A percentile compares a stretch with the other conserved stretches of the same genome.
These are phyloP conservation scores for Biston stratarius DNA, from an alignment of 2,888 invertebrate genomes.

Conservation along the genomic window DNA sequence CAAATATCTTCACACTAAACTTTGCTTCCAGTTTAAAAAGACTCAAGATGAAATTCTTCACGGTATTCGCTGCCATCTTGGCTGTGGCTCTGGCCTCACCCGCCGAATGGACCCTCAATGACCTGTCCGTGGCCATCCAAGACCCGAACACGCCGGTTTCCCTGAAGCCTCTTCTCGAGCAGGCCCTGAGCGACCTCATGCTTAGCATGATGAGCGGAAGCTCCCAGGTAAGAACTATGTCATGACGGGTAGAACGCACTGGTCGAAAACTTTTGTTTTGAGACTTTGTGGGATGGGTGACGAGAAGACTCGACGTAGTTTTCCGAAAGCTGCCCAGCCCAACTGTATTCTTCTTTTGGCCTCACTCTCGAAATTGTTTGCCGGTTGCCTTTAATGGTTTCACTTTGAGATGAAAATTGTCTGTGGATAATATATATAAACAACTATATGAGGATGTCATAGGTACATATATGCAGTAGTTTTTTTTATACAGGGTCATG, in stretches of 20 bases:
- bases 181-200: slow-evolving; percentile 63
- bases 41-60: slow-evolving; percentile 69
- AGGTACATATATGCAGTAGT: too few relatives aligned
- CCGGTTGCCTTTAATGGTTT: too few relatives aligned
- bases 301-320: too few relatives aligned
- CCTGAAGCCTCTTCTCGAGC: slow-evolving; percentile 55
- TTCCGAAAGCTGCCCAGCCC: too few relatives aligned
- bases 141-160: slow-evolving; percentile 58
- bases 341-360: too few relatives aligned
- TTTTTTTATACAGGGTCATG: too few relatives aligned
- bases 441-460: too few relatives aligned
- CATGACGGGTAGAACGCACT: background rate
- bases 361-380: too few relatives aligned
- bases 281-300: too few relatives aligned
- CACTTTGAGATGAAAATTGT: too few relatives aligned
- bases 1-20: background rate
- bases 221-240: slow-evolving; percentile 55
- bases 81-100: slow-evolving; percentile 50
- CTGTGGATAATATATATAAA: too few relatives aligned
- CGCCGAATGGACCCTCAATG: slow-evolving; percentile 55
- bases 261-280: too few relatives aligned
- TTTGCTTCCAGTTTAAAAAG: slow-evolving; percentile 24
- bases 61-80: slow-evolving; percentile 63
- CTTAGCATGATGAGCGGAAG: slow-evolving; percentile 51
- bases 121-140: slow-evolving; percentile 61